Evolutionary conservation across 2,888 invertebrate species (phyloP).

Genomic region (Patella pellucida): DNA sequence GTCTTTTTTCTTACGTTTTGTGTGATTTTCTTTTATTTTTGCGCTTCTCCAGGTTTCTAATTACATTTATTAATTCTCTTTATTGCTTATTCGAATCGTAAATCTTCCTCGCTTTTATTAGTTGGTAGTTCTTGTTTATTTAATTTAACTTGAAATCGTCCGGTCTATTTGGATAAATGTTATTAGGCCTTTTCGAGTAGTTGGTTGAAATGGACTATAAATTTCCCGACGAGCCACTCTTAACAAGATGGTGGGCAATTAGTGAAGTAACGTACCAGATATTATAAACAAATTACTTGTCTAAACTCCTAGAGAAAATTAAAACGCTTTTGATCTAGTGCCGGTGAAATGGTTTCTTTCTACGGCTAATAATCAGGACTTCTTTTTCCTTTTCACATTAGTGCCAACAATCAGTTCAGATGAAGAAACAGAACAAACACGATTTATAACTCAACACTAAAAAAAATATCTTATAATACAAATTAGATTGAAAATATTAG

Average conservation of each 20-base stretch:
- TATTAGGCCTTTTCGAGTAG: not conserved
- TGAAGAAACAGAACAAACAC: too few species aligned
- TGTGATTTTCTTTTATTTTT: too few species aligned
- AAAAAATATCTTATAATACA: too few species aligned
- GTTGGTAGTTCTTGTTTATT: slow-evolving; percentile 3
- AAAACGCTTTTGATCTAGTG: slow-evolving; percentile 3
- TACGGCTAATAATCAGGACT: not conserved
- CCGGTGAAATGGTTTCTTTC: slow-evolving; percentile 7
- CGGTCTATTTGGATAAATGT: slow-evolving; percentile 9
- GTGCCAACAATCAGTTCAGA: too few species aligned
- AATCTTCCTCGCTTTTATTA: too few species aligned
- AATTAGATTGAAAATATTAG: too few species aligned
- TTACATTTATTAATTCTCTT: slow-evolving; percentile 2
- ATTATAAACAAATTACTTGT: slow-evolving; percentile 11
- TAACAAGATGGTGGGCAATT: not conserved
- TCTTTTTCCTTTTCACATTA: too few species aligned
- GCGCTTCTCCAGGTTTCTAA: not conserved
- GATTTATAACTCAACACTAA: too few species aligned
- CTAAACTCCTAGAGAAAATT: slow-evolving; percentile 3
- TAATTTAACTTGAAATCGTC: slow-evolving; percentile 7
- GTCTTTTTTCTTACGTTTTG: too few species aligned
- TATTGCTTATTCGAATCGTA: not conserved
- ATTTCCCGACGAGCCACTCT: not conserved
- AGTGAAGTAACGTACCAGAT: slow-evolving; percentile 7
- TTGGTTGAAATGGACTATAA: slow-evolving; percentile 4